A percentile compares a stretch with the other conserved stretches of the same genome.
Evolutionary conservation across 2,113 vertebrate genomes (phyloP).

Genomic region (Oryzias curvinotus): DNA sequence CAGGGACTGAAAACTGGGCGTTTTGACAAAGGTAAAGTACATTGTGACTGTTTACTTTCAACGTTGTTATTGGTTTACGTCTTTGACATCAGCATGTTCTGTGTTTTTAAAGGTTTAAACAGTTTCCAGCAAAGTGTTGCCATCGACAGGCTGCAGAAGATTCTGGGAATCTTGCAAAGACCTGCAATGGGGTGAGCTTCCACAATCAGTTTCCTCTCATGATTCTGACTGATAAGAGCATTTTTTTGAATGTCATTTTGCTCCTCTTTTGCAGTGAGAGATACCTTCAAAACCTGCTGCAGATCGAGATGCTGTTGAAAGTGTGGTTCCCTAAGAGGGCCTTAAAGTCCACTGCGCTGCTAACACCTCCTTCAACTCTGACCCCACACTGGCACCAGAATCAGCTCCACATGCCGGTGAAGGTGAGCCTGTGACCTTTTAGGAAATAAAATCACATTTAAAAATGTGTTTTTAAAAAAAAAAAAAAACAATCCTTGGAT

Average conservation of each 20-base stretch:
- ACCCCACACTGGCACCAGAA: constrained; percentile 59
- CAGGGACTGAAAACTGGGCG: constrained; percentile 84
- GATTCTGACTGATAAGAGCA: neutral
- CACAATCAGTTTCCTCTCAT: neutral
- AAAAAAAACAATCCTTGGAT: too few relatives aligned
- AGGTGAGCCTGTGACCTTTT: constrained; percentile 41
- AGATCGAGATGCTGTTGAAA: constrained; percentile 88
- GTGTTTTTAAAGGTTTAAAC: constrained; percentile 77
- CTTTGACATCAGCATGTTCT: neutral
- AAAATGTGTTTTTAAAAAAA: too few relatives aligned
- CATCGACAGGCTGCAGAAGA: constrained; percentile 87
- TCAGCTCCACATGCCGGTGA: constrained; percentile 74
- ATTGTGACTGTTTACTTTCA: constrained; percentile 2
- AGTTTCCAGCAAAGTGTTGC: constrained; percentile 90
- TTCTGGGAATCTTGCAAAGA: constrained; percentile 86
- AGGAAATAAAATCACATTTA: too few relatives aligned
- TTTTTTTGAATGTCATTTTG: neutral
- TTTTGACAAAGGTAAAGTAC: constrained; percentile 81
- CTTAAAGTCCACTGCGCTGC: constrained; percentile 1
- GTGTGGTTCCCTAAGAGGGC: constrained; percentile 84
- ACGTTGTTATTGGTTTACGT: neutral
- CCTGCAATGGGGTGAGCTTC: constrained; percentile 86
- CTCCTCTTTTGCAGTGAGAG: constrained; percentile 74
- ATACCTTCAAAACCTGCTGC: constrained; percentile 85
- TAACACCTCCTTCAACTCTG: constrained; percentile 19